Evolutionary conservation across 2,888 invertebrate genomes (phyloP), one percentile per base, ranked within the genome.

Genomic region (Drosophila paramelanica): DNA sequence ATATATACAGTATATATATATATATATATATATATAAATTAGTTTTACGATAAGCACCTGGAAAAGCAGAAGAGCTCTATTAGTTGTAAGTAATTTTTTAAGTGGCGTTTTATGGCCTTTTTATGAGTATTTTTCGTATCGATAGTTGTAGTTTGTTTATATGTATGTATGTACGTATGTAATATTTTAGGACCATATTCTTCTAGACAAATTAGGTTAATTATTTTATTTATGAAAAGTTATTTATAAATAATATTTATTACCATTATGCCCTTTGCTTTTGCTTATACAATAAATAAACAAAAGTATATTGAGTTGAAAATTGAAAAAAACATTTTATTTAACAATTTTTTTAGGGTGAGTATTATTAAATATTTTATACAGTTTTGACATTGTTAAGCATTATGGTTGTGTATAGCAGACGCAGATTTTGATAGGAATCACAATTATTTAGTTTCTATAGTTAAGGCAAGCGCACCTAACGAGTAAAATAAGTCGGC

Each of bases 231-330:
- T 84, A 83, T 83, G 66, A 75, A 73, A 46, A 62, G 31, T 47
- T 75, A 81, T 81, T 82, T 87, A 87, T 84, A 81, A 71, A 68
- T 45, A 59, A 68, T 85, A 84, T 84, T 84, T 84, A 84, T 84
- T 88, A 65, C 25, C 41, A 41, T 17, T 62, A 67, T 52, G 57
- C 53, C 64, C 67, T 68, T 72, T 66, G 61, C 60, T 59, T 78
- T 85, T 81, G 74, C 64, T 67, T 72, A 73, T 68, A 69, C 39
- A 86, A 88, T 86, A 85, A 85, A 83, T 52, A 73, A 73, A 73
- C 64, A 81, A 76, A 70, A 76, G 66, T 79, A 71, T 67, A 68
- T 67, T 42, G 58, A 73, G 55, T 79, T 86, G 50, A 61, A 57
- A 58, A 51, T 49, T 60, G 41, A 55, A 61, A 31, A 62, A 25